These are phyloP conservation scores for Poecilia wingei DNA, from an alignment of 2,797 vertebrate species.

Conservation along the genomic window DNA sequence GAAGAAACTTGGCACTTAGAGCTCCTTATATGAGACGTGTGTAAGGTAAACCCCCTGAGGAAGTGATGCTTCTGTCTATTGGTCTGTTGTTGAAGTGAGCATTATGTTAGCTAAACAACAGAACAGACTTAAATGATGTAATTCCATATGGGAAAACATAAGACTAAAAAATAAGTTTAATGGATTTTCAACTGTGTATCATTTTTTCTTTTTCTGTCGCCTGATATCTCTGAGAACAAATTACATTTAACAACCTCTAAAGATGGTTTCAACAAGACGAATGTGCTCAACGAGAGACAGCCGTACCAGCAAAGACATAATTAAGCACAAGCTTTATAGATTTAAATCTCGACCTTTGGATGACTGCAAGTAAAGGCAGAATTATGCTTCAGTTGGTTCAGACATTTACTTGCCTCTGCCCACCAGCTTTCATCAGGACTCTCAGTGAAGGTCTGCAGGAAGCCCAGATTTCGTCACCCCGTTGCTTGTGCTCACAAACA, in stretches of 20 bases:
- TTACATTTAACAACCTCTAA: neutral
- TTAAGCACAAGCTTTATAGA: neutral
- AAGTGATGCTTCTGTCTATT: conserved; percentile 36
- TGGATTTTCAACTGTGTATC: neutral
- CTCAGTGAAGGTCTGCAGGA: neutral
- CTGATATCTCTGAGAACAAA: neutral
- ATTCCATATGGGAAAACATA: neutral
- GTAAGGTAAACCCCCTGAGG: conserved; percentile 12
- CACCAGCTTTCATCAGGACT: neutral
- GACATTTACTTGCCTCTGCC: neutral
- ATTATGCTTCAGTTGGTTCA: neutral
- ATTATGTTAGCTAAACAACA: conserved; percentile 27
- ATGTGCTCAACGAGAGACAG: neutral
- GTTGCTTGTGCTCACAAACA: neutral
- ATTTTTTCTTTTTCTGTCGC: neutral
- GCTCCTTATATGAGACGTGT: conserved; percentile 29
- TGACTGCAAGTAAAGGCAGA: neutral
- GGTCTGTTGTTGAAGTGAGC: conserved; percentile 48
- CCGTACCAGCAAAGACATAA: neutral
- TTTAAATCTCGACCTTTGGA: conserved; percentile 6
- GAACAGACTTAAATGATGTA: conserved; percentile 1
- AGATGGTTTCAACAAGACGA: neutral
- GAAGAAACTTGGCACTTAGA: conserved; percentile 20
- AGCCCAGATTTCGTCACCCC: neutral
- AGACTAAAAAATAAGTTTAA: neutral